phyloP scores from a whole-genome alignment of 2,797 vertebrate genomes.

The Melanotaenia parkinsoni region DNA sequence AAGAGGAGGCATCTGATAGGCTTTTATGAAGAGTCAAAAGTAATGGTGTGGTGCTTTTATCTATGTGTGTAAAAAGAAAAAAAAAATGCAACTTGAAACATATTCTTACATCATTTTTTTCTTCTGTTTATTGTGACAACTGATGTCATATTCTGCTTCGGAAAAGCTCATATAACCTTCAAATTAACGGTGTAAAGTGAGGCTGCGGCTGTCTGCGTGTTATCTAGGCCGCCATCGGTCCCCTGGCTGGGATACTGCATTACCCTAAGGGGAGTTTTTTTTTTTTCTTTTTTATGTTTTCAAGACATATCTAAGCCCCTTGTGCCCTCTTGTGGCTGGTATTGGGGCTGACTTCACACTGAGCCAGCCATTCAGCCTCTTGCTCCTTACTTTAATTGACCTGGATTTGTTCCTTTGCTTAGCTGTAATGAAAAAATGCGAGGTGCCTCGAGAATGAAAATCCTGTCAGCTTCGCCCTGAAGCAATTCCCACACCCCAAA shows the following conservation, averaged over 20 bases:
- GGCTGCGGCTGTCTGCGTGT: conserved; percentile 19
- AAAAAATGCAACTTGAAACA: conserved; percentile 35
- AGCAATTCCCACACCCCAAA: conserved; percentile 82
- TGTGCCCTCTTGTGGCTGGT: conserved; percentile 71
- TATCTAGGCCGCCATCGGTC: conserved; percentile 34
- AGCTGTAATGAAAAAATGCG: conserved; percentile 78
- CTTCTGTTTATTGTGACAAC: conserved; percentile 40
- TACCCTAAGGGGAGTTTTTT: background rate
- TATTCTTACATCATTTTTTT: conserved; percentile 56
- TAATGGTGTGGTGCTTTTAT: conserved; percentile 51
- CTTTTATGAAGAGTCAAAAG: conserved; percentile 57
- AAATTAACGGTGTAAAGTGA: conserved; percentile 28
- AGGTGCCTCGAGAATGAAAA: conserved; percentile 77
- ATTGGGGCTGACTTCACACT: conserved; percentile 11
- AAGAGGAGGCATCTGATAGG: conserved; percentile 41
- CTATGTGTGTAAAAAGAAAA: conserved; percentile 14
- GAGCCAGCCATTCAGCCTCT: conserved; percentile 50
- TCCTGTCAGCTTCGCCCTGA: conserved; percentile 79
- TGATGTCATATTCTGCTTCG: conserved; percentile 19
- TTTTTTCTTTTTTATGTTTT: conserved; percentile 2
- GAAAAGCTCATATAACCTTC: conserved; percentile 37
- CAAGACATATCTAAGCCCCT: conserved; percentile 28
- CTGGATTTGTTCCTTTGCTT: conserved; percentile 83
- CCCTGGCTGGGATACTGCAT: conserved; percentile 4
- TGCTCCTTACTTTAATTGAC: conserved; percentile 81